Evolutionary conservation across 1,140 invertebrate species (phyloP), one percentile per base, ranked within the genome.

Genomic region (Drosophila eugracilis): DNA sequence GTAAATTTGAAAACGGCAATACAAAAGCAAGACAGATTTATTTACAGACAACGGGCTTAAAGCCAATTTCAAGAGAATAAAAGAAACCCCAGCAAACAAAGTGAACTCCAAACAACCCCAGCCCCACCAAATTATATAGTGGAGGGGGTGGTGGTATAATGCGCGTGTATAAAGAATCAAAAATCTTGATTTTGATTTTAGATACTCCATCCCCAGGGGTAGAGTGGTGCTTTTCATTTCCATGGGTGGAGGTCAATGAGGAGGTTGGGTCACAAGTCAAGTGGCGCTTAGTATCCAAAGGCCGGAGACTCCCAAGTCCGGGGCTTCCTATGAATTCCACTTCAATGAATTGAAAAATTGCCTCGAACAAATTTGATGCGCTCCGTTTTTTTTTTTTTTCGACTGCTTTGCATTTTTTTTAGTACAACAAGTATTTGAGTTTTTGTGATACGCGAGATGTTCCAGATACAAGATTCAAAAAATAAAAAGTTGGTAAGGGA

Each of bases 291-390:
- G 72, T 67, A 66, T 45, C 50, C 52, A 37, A 32, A 45, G 42
- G 34, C 53, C 52, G 37, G 54, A 60, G 59, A 48, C 24, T 28
- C 42, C 30, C n/a, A n/a, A 28, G 21, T 42, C 49, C 32, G 60
- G 44, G 63, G 63, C 85, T 88, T 78, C 65, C 67, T 78, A 88
- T 78, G 83, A 86, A 88, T 86, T 86, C 83, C 83, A 86, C 83
- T 86, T 86, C 83, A 86, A 86, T 86, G 83, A 86, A 86, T 86
- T 86, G 83, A 86, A 88, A 86, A 86, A 88, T 86, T 86, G 83
- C 83, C 83, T 83, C 77, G 65, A 86, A 88, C 83, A 78, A 86
- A 83, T 86, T 86, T 88, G 83, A 80, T 78, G 65, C 70, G 78
- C 54, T 63, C 39, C 14, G 37, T 37, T 49, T 19, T 32, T 19